Evolutionary conservation across 2,113 vertebrate species (phyloP), one percentile per base, ranked within the genome.

Genomic region (Brachyhypopomus gauderio): DNA sequence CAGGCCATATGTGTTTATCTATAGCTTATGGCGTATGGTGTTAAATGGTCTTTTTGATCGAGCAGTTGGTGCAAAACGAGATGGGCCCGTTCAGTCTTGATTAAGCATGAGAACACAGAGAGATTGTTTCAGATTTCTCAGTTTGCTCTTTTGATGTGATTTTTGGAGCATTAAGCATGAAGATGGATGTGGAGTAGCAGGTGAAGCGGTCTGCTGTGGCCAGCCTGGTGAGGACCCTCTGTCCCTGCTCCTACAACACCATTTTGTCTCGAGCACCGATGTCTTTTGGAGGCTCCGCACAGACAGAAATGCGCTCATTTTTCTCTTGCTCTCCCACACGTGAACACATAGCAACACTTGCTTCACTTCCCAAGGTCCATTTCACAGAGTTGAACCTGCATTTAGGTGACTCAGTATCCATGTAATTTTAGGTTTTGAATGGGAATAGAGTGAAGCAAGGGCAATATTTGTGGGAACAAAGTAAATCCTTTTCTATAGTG

Each of bases 1-100:
- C 59, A 59, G 55, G 38, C 38, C 41, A 77, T 63, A 60, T 79
- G 84, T 79, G 66, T 75, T 72, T 82, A 71, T 71, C 67, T 78
- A 34, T 73, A 70, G 62, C 56, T 30, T 78, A 64, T 45, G 59
- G 64, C 5, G 38, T 56, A 74, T 48, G 76, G 62, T 74, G 70
- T 22, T 25, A n/a, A 70, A 55, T 30, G 30, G 63, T 48, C 63
- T 70, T 79, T 78, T 63, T n/a, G 38, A 25, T 73, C 63, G 38
- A 75, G 25, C 72, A n/a, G 41, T 52, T 75, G 62, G 45, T 85
- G 75, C 69, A 55, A 72, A 58, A 41, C 58, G 55, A 79, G 64
- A 64, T 62, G 41, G 66, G 75, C 75, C 67, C 17, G 69, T 74
- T 78, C 58, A 23, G 23, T 73, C 25, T 79, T 66, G 58, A 72